Evolutionary conservation across 1,140 invertebrate genomes (phyloP).

Genomic region (Antheraea pernyi): DNA sequence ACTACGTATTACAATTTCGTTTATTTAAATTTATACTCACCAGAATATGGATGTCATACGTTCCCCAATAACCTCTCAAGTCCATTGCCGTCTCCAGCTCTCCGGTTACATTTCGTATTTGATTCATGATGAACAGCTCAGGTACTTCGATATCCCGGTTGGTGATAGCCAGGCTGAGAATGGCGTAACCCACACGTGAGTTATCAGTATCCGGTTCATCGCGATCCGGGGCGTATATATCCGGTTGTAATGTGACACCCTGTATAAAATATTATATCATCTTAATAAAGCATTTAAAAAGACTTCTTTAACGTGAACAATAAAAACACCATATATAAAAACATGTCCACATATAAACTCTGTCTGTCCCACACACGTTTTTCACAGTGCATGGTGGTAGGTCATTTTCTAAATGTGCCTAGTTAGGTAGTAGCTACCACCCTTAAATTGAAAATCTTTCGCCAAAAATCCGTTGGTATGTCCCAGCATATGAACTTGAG

Average conservation of each 20-base stretch:
- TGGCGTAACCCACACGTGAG: slow-evolving; percentile 70
- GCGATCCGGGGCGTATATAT: slow-evolving; percentile 70
- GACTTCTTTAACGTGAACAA: too few relatives aligned
- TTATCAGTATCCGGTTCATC: slow-evolving; percentile 77
- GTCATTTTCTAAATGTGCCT: too few relatives aligned
- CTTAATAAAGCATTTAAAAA: too few relatives aligned
- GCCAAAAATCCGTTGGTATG: too few relatives aligned
- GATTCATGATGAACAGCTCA: slow-evolving; percentile 65
- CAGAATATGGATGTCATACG: slow-evolving; percentile 64
- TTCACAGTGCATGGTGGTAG: too few relatives aligned
- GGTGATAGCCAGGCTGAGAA: slow-evolving; percentile 44
- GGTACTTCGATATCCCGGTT: slow-evolving; percentile 49
- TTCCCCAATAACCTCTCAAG: slow-evolving; percentile 78
- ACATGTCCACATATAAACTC: too few relatives aligned
- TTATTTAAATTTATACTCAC: slow-evolving; percentile 45
- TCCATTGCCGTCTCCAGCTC: slow-evolving; percentile 58
- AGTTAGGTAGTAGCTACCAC: too few relatives aligned
- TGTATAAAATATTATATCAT: slow-evolving; percentile 23
- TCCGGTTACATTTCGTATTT: slow-evolving; percentile 54
- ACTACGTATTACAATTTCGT: neutral
- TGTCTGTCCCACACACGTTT: too few relatives aligned
- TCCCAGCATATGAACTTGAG: too few relatives aligned
- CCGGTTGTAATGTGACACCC: slow-evolving; percentile 41
- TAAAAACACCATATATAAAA: too few relatives aligned
- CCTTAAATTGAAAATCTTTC: too few relatives aligned